Conservation (phyloP, 2,888 invertebrate genomes). For the Hofmannophila pseudospretella region DNA sequence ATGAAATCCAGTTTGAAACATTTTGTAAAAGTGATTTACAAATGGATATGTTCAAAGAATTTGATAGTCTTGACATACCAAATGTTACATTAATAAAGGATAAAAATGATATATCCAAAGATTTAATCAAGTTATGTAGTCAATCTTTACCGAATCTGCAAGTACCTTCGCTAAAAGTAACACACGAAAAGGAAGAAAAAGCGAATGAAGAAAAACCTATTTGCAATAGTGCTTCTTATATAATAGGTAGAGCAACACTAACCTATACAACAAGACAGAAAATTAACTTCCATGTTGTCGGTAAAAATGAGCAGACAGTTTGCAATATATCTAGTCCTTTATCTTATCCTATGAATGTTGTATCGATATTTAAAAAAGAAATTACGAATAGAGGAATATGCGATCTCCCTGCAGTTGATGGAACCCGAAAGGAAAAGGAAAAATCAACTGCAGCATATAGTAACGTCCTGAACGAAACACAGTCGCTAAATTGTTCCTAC, state of each 20-base stretch:
- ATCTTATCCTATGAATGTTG: slow-evolving; percentile 56
- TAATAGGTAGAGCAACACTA: slow-evolving; percentile 55
- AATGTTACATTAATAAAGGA: slow-evolving; percentile 59
- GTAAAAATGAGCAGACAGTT: slow-evolving; percentile 34
- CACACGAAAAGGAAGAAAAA: slow-evolving; percentile 26
- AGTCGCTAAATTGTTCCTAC: slow-evolving; percentile 45
- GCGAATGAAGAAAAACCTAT: slow-evolving; percentile 28
- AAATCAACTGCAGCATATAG: slow-evolving; percentile 21
- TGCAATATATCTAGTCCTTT: slow-evolving; percentile 43
- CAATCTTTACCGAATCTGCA: slow-evolving; percentile 43
- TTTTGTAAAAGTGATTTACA: slow-evolving; percentile 26
- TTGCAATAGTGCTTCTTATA: slow-evolving; percentile 44
- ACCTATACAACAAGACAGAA: slow-evolving; percentile 64
- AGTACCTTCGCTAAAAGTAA: slow-evolving; percentile 31
- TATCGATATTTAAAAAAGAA: slow-evolving; percentile 58
- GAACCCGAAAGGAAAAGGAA: slow-evolving; percentile 24
- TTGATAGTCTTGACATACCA: slow-evolving; percentile 64
- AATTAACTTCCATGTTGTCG: slow-evolving; percentile 58
- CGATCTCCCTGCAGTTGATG: slow-evolving; percentile 14
- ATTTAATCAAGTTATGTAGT: slow-evolving; percentile 30
- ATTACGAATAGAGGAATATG: slow-evolving; percentile 26
- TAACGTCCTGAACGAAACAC: slow-evolving; percentile 36
- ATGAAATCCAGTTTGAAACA: slow-evolving; percentile 26
- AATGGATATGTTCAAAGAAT: slow-evolving; percentile 36
- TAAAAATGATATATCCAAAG: slow-evolving; percentile 39